Evolutionary conservation across 2,888 invertebrate species (phyloP), one percentile per base, ranked within the genome.

Genomic region (Phania funesta): DNA sequence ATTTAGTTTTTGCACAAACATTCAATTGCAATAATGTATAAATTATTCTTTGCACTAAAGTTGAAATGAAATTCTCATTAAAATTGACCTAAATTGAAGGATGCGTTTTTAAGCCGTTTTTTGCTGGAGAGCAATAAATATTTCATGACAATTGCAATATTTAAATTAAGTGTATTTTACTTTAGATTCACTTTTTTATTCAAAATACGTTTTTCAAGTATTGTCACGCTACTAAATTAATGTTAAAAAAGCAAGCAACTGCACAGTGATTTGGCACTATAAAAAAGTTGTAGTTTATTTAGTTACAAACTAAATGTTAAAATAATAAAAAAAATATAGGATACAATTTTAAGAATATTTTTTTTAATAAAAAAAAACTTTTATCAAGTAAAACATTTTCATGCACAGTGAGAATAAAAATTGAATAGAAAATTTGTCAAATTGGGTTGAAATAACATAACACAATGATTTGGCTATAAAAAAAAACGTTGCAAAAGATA

Each of bases 71-170:
- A 70, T 70, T 77, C 76, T 73, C 81, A 81, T 81, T 81, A 77
- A 73, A 67, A 46, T 71, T 81, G 81, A 81, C 81, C 81, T 41
- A 81, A 77, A 77, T 81, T 67, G 46, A n/a, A 65, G 62, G 77
- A 81, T 73, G 73, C 65, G 56, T 77, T 81, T 54, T 71, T 71
- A 65, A 58, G 26, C 8, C 46, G 16, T 32, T 38, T 46, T 58
- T 18, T 60, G 38, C n/a, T 24, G 7, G 24, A 44, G 22, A 60
- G 52, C 71, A 79, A 79, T 79, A 79, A 73, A 79, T 65, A 73
- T 79, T 79, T 73, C 50, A 79, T 65, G 71, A 73, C 78, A 79
- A 73, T 65, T 73, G 58, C 67, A 76, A 60, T 68, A 60, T 62
- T 68, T 44, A 60, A 76, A 76, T 60, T 60, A 76, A 68, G 44